Base-by-base conservation (phyloP, 2,113 vertebrate genomes). In the Manacus vitellinus region DNA sequence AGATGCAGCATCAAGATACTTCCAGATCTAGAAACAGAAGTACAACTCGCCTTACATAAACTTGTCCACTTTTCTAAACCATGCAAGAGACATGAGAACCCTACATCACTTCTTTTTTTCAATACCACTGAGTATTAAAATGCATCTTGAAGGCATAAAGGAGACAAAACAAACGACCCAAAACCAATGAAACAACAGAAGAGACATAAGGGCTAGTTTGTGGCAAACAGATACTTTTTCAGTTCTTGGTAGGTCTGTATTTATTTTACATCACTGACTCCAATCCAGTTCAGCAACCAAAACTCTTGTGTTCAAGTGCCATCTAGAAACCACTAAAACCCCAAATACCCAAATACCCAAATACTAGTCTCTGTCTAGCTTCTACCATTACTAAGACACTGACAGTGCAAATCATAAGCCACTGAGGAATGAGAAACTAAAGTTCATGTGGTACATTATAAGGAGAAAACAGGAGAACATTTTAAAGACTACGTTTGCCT, bases 331-430 rank as follows among this genome's bases (percentile, higher is more conserved):
- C 20, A 75, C 37, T 52, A 21, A 67, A 84, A 82, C 49, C 12
- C 2, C 55, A 44, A 30, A 54, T 1, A 9, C 12, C 2, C 55
- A 44, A 30, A 54, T 1, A 9, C 19, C 3, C 3, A 56, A 78
- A 37, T 67, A 58, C 18, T 61, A 44, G 22, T 18, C 17, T 76
- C 47, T 3, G 4, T 49, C 56, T 52, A 76, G 54, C 31, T 88
- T 82, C 54, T 65, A 47, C 61, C 54, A 61, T 58, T 54, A 76
- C 24, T 33, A 55, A 23, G 18, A 75, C 25, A 37, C 11, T 44
- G 13, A n/a, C 30, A 35, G 39, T 55, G 39, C 44, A 75, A 83
- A 76, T 47, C 33, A 39, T 39, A 83, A 79, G 49, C 39, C 21
- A 31, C 4, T 1, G 1, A 56, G 0, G 1, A 85, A 70, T 21